Conservation (phyloP, 2,888 invertebrate genomes). For the Lasioglossum calceatum region DNA sequence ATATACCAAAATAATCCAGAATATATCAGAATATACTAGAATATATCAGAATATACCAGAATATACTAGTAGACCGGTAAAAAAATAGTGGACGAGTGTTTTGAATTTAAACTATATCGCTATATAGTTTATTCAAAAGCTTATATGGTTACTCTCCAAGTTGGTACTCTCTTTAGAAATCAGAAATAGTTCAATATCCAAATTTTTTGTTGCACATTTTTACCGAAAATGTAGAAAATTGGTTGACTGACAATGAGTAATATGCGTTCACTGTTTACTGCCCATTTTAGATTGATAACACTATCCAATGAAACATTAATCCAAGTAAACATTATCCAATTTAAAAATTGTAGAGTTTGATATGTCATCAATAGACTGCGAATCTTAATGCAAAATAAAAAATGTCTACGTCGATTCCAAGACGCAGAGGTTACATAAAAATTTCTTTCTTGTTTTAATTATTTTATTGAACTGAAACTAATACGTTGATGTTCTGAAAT, state of each 20-base stretch:
- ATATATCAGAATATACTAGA: too few relatives aligned
- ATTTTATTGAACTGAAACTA: too few relatives aligned
- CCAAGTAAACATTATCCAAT: not conserved
- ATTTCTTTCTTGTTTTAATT: too few relatives aligned
- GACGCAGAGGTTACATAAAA: too few relatives aligned
- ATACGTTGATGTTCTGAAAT: too few relatives aligned
- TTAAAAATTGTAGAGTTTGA: not conserved
- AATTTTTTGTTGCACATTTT: not conserved
- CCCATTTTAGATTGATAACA: not conserved
- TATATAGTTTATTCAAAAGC: not conserved
- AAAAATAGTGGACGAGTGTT: not conserved
- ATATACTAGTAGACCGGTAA: too few relatives aligned
- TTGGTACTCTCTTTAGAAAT: not conserved
- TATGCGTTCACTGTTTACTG: not conserved
- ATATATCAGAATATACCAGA: too few relatives aligned
- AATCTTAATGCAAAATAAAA: too few relatives aligned
- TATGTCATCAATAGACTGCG: too few relatives aligned
- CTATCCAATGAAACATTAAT: too few relatives aligned
- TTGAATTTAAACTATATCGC: not conserved
- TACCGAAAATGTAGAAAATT: constrained; percentile 1
- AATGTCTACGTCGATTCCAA: too few relatives aligned
- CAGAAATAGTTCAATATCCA: not conserved
- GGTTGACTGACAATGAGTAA: not conserved
- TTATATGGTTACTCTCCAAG: not conserved
- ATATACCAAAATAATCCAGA: too few relatives aligned